phyloP scores from a whole-genome alignment of 1,140 invertebrate species.

The Drosophila repleta region DNA sequence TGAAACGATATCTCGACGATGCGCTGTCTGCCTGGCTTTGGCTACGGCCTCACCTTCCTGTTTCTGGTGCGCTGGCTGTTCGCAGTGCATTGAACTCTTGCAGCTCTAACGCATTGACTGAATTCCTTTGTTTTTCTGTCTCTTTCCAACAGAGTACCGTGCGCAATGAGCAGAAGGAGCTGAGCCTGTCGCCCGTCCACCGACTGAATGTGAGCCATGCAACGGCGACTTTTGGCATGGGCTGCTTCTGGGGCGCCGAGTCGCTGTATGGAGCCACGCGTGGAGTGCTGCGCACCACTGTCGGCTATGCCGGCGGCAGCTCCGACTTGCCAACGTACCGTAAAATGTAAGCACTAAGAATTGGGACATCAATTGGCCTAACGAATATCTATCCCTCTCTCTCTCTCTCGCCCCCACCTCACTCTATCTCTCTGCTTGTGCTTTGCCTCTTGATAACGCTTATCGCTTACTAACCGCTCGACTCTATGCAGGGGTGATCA shows the following conservation, averaged over 20 bases:
- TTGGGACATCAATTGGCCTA: slow-evolving; percentile 54
- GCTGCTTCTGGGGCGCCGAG: slow-evolving; percentile 98
- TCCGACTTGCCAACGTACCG: slow-evolving; percentile 92
- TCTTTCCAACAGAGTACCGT: slow-evolving; percentile 67
- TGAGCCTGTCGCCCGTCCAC: slow-evolving; percentile 70
- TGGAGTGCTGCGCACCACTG: slow-evolving; percentile 95
- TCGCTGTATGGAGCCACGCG: slow-evolving; percentile 93
- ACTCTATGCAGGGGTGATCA: slow-evolving; percentile 91
- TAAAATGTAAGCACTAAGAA: slow-evolving; percentile 89
- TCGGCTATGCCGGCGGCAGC: slow-evolving; percentile 96
- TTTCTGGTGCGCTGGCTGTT: slow-evolving; percentile 58
- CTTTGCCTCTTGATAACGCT: slow-evolving; percentile 29
- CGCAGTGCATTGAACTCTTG: slow-evolving; percentile 18
- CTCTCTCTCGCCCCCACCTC: slow-evolving; percentile 5
- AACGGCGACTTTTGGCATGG: slow-evolving; percentile 95
- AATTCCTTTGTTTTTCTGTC: slow-evolving; percentile 21
- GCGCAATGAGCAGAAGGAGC: slow-evolving; percentile 78
- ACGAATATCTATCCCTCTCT: slow-evolving; percentile 45
- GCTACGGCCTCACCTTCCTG: slow-evolving; percentile 66
- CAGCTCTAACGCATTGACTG: slow-evolving; percentile 21
- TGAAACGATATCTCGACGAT: slow-evolving; percentile 28
- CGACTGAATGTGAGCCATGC: slow-evolving; percentile 62
- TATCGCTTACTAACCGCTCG: slow-evolving; percentile 67
- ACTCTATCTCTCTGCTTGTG: slow-evolving; percentile 9
- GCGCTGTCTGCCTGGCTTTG: slow-evolving; percentile 65